These are phyloP conservation scores for Reticulitermes speratus DNA, from an alignment of 1,140 invertebrate species.

Conservation along the genomic window DNA sequence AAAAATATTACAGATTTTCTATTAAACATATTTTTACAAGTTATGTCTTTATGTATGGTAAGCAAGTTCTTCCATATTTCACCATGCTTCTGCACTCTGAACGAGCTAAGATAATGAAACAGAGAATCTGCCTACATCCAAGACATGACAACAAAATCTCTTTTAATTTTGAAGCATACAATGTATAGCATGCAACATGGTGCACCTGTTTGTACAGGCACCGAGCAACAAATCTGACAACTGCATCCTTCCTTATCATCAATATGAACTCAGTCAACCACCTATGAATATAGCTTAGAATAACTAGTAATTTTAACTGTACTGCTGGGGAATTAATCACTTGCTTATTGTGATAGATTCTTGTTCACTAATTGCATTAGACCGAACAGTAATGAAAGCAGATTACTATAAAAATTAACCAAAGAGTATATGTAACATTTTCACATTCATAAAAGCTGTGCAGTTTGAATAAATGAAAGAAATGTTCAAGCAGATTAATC, in stretches of 20 bases:
- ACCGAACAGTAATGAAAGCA: not conserved
- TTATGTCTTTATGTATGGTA: not conserved
- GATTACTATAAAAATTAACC: not conserved
- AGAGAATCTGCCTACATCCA: not conserved
- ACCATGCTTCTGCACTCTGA: not conserved
- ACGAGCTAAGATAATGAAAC: not conserved
- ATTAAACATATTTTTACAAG: not conserved
- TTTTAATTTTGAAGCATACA: not conserved
- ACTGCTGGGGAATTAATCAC: not conserved
- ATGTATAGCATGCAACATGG: not conserved
- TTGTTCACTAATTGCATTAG: constrained; percentile 13
- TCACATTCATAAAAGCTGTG: not conserved
- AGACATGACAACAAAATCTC: constrained; percentile 19
- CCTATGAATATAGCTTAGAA: not conserved
- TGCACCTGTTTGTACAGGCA: not conserved
- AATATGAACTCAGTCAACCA: not conserved
- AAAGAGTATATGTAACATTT: not conserved
- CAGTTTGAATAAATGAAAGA: not conserved
- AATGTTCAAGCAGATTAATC: not conserved
- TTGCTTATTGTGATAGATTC: not conserved
- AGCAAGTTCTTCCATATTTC: not conserved
- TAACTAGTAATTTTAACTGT: not conserved
- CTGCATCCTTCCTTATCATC: not conserved
- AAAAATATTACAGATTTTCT: not conserved
- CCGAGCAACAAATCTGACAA: not conserved